A percentile compares a stretch with the other conserved stretches of the same genome.
Conservation (phyloP, 2,113 vertebrate genomes). For the Xiphias gladius region DNA sequence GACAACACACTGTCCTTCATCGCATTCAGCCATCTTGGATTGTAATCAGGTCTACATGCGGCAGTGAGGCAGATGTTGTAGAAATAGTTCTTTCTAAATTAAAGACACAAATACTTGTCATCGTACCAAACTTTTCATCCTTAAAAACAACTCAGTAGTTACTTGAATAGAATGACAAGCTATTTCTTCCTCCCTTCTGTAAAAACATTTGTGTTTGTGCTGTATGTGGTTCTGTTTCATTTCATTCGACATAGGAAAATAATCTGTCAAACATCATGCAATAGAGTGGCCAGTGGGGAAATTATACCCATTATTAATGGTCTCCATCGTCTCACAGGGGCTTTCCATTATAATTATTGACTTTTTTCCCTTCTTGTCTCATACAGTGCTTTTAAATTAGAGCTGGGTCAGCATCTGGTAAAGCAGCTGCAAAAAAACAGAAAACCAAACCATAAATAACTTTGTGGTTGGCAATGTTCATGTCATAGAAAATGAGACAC, state of each 20-base stretch:
- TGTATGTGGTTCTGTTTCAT: constrained; percentile 33
- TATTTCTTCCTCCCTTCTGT: constrained; percentile 3
- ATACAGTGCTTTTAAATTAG: constrained; percentile 43
- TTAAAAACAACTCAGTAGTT: constrained; percentile 13
- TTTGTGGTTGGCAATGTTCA: constrained; percentile 2
- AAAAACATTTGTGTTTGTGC: constrained; percentile 14
- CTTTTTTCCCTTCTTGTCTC: constrained; percentile 57
- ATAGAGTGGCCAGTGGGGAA: constrained; percentile 59
- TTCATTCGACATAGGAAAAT: constrained; percentile 50
- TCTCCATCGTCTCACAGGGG: constrained; percentile 66
- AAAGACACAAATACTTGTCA: too few species aligned
- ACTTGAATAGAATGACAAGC: neutral
- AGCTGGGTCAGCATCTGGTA: constrained; percentile 49
- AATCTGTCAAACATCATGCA: constrained; percentile 65
- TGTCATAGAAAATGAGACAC: neutral
- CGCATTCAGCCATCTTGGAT: constrained; percentile 29
- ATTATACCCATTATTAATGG: constrained; percentile 80
- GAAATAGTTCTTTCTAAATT: constrained; percentile 2
- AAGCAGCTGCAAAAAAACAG: constrained; percentile 26
- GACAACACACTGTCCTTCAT: constrained; percentile 46
- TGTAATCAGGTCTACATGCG: constrained; percentile 23
- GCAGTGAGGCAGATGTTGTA: neutral
- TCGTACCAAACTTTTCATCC: too few species aligned
- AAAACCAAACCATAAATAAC: constrained; percentile 29
- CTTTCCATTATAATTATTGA: constrained; percentile 82